A percentile compares a stretch with the other conserved stretches of the same genome.
phyloP scores from a whole-genome alignment of 2,797 vertebrate species.

The Squalus acanthias region DNA sequence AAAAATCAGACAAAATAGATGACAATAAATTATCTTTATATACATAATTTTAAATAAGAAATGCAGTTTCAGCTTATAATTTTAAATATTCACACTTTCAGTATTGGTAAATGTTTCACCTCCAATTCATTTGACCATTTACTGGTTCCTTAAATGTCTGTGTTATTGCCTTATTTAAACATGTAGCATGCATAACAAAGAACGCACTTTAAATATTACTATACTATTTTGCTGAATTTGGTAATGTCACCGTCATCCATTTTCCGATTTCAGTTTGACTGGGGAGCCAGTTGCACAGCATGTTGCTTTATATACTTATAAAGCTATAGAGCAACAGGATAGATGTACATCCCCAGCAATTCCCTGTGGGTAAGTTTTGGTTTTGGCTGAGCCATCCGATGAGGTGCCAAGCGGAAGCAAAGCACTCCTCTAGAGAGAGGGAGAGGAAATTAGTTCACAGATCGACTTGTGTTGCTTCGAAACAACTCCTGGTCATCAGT shows the following conservation, averaged over 20 bases:
- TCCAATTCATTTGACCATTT: not conserved
- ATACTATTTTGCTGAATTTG: not conserved
- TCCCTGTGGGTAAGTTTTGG: not conserved
- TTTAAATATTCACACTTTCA: not conserved
- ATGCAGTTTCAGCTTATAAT: not conserved
- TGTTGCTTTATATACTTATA: not conserved
- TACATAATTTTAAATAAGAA: not conserved
- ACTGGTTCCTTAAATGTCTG: not conserved
- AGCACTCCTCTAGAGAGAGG: not conserved
- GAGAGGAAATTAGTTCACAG: not conserved
- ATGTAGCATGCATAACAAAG: not conserved
- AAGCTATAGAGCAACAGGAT: not conserved
- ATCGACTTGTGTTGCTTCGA: not conserved
- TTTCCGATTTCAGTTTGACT: not conserved
- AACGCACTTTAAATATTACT: not conserved
- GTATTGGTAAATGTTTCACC: not conserved
- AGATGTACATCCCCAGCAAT: not conserved
- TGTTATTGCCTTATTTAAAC: not conserved
- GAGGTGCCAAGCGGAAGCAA: not conserved
- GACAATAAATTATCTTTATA: not conserved
- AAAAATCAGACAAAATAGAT: not conserved
- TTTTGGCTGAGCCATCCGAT: not conserved
- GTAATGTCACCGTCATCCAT: not conserved
- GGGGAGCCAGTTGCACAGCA: not conserved
- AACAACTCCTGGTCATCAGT: not conserved